Base-by-base conservation (phyloP, 2,797 vertebrate species). In the Jordanella pulchra region DNA sequence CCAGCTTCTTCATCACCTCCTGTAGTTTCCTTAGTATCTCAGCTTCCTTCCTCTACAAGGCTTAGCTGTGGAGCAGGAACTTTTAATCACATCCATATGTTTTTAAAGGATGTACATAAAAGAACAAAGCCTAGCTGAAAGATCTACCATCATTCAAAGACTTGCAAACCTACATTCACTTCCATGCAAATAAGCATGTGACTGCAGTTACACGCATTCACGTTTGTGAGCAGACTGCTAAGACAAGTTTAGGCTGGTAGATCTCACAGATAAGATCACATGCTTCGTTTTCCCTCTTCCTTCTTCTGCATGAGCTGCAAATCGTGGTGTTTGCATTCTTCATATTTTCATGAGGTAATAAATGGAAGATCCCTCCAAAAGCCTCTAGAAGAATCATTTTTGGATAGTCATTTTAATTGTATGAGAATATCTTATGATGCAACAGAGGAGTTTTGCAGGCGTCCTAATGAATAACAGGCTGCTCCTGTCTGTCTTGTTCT, bases 61-160 rank as follows among this genome's bases (percentile, higher is more conserved):
- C 80, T 77, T 77, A 21, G 85, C 78, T 74, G 83, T 75, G 78
- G 77, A 86, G 81, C 80, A 84, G 77, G 89, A 88, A 89, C 80
- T 77, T 92, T 89, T 92, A 91, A 91, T 89, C 86, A 56, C 71
- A 81, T 89, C 91, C 90, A 92, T 81, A 90, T 91, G 91, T 91
- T 86, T 79, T 53, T 71, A 60, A 82, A 71, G 76, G 81, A 79
- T 80, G 82, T 68, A 45, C 56, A 69, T 55, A 73, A 1, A 39
- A 56, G 74, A 84, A 74, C 63, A 61, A 66, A 80, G 80, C 82
- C 53, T 27, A 75, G 32, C 47, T 64, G 63, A 63, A 72, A 77
- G 71, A 55, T 75, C 55, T 68, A 70, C 79, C 60, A 42, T 75
- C 51, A 23, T 54, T 54, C 25, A 71, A 67, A 71, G 32, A 48